Conservation (phyloP, 92 coral and sea anemone genomes). For the Parazoanthus darwini region DNA sequence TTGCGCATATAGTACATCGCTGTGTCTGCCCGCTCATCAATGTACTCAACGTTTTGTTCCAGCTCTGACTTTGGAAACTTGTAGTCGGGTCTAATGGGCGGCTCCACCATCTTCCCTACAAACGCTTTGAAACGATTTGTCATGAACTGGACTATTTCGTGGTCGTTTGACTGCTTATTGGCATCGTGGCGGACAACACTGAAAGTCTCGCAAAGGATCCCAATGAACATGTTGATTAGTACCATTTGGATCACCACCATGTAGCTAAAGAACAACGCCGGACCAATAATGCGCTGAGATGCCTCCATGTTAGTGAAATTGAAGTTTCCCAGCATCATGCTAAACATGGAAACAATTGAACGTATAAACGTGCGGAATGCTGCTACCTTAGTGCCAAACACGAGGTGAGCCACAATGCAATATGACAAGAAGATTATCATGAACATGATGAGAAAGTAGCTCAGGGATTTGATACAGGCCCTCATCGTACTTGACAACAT, state of each 20-base stretch:
- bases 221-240: slow-evolving; percentile 85
- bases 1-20: slow-evolving; percentile 79
- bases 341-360: slow-evolving; percentile 78
- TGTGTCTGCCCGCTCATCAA: slow-evolving; percentile 78
- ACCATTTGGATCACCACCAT: slow-evolving; percentile 80
- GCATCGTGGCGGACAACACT: slow-evolving; percentile 74
- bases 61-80: slow-evolving; percentile 75
- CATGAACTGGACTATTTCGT: slow-evolving; percentile 89
- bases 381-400: slow-evolving; percentile 64
- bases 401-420: slow-evolving; percentile 57
- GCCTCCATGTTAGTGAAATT: slow-evolving; percentile 64
- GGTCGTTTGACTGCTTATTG: slow-evolving; percentile 82
- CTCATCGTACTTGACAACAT: slow-evolving; percentile 73
- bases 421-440: slow-evolving; percentile 70
- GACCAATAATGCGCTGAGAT: slow-evolving; percentile 68
- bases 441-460: slow-evolving; percentile 73
- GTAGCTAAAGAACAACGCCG: slow-evolving; percentile 77
- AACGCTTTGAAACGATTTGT: slow-evolving; percentile 67
- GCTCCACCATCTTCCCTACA: slow-evolving; percentile 64
- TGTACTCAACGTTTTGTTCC: slow-evolving; percentile 70
- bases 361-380: slow-evolving; percentile 78
- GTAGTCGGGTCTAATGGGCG: slow-evolving; percentile 84
- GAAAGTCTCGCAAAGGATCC: slow-evolving; percentile 85
- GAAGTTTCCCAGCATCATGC: slow-evolving; percentile 86
- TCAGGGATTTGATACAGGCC: slow-evolving; percentile 58